These are phyloP conservation scores for Trypoxylus dichotomus DNA, from an alignment of 1,140 invertebrate genomes.

Conservation along the genomic window DNA sequence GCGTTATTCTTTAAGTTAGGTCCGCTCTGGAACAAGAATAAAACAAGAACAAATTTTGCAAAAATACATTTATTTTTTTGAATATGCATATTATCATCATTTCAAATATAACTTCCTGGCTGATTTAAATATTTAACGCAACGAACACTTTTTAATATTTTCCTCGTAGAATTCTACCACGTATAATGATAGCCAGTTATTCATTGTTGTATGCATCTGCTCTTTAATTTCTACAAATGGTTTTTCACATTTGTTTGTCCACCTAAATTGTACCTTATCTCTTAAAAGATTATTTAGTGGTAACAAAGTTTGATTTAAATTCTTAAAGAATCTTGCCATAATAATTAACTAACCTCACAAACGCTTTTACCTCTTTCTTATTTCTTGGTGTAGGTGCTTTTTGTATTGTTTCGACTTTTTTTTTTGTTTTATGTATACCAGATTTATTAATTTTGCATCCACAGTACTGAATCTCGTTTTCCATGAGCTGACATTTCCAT, in stretches of 20 bases:
- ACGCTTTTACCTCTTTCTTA: not conserved
- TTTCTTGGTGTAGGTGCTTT: not conserved
- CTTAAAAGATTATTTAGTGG: slow-evolving; percentile 45
- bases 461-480: slow-evolving; percentile 9
- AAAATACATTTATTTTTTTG: too few relatives aligned
- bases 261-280: slow-evolving; percentile 33
- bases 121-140: too few relatives aligned
- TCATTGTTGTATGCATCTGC: too few relatives aligned
- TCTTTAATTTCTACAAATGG: slow-evolving; percentile 45
- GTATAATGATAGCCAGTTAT: too few relatives aligned
- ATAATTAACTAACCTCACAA: slow-evolving; percentile 18
- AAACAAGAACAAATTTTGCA: too few relatives aligned
- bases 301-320: not conserved
- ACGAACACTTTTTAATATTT: too few relatives aligned
- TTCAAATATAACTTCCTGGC: too few relatives aligned
- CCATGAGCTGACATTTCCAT: slow-evolving; percentile 22
- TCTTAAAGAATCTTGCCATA: slow-evolving; percentile 24
- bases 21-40: too few relatives aligned
- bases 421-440: not conserved
- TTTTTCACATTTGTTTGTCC: not conserved
- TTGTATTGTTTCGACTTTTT: slow-evolving; percentile 8
- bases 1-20: too few relatives aligned
- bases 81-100: too few relatives aligned
- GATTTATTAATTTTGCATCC: slow-evolving; percentile 2
- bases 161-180: too few relatives aligned